Evolutionary conservation across 2,797 vertebrate genomes (phyloP).

Genomic region (Neosilurus hyrtlii): DNA sequence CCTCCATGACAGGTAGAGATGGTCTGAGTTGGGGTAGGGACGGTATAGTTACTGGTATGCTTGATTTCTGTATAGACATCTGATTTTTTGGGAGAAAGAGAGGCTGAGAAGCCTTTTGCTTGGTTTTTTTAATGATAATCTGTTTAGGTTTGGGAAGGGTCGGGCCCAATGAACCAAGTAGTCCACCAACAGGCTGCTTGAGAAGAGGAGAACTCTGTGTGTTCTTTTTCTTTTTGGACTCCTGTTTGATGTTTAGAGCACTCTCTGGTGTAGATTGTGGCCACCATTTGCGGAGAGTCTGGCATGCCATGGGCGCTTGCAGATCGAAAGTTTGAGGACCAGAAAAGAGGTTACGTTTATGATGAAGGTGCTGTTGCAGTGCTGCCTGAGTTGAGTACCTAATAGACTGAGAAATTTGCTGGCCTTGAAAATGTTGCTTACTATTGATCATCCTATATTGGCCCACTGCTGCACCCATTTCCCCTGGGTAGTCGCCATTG

Average conservation of each 20-base stretch:
- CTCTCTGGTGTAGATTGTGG: slow-evolving; percentile 69
- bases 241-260: slow-evolving; percentile 72
- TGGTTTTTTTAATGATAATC: slow-evolving; percentile 88
- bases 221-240: slow-evolving; percentile 87
- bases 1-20: slow-evolving; percentile 67
- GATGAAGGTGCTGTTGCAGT: slow-evolving; percentile 94
- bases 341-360: slow-evolving; percentile 91
- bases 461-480: slow-evolving; percentile 63
- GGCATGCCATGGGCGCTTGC: slow-evolving; percentile 61
- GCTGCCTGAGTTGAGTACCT: slow-evolving; percentile 90
- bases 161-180: slow-evolving; percentile 58
- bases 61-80: slow-evolving; percentile 75
- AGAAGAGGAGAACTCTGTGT: slow-evolving; percentile 71
- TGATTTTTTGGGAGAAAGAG: slow-evolving; percentile 86
- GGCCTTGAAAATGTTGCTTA: slow-evolving; percentile 65
- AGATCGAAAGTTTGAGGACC: slow-evolving; percentile 66
- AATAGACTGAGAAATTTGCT: slow-evolving; percentile 71
- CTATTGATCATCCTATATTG: slow-evolving; percentile 70
- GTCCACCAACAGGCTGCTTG: slow-evolving; percentile 67
- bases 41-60: slow-evolving; percentile 62
- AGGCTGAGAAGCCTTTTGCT: slow-evolving; percentile 86
- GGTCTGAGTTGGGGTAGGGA: slow-evolving; percentile 52
- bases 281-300: slow-evolving; percentile 83
- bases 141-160: slow-evolving; percentile 80
- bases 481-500: slow-evolving; percentile 64